Conservation (phyloP, 2,888 invertebrate species). For the Capitulum mitella region DNA sequence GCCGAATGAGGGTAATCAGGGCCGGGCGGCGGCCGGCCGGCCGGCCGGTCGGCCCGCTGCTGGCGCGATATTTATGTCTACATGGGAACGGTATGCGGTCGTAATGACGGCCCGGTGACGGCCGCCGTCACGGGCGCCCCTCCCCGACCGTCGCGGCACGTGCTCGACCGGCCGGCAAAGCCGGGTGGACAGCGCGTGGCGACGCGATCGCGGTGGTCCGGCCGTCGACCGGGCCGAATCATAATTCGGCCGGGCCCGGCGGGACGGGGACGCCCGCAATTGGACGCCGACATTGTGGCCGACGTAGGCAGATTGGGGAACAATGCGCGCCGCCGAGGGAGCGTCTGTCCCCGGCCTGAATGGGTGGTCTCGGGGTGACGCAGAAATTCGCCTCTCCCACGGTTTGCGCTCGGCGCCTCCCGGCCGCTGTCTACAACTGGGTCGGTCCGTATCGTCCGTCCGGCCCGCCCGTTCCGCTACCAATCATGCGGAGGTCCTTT, state of each 20-base stretch:
- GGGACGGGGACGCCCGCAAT: too few species aligned
- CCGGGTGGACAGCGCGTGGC: neutral
- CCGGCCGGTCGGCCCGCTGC: too few species aligned
- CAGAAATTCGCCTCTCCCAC: slow-evolving; percentile 20
- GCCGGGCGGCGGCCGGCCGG: neutral
- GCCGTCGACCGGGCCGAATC: neutral
- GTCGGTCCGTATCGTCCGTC: too few species aligned
- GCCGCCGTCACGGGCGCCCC: neutral
- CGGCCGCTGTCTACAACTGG: too few species aligned
- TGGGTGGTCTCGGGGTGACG: neutral
- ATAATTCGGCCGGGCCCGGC: neutral
- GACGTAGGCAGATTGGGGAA: neutral
- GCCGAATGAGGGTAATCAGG: neutral
- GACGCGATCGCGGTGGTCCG: neutral
- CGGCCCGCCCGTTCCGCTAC: too few species aligned
- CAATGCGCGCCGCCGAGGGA: neutral
- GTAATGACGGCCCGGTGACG: neutral
- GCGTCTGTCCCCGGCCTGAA: neutral
- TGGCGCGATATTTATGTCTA: neutral
- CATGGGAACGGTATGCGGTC: neutral
- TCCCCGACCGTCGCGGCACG: neutral
- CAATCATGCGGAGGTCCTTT: too few species aligned
- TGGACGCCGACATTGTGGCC: too few species aligned
- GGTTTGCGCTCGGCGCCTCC: too few species aligned
- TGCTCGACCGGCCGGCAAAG: neutral